Evolutionary conservation across 1,140 invertebrate species (phyloP), one percentile per base, ranked within the genome.

Genomic region (Apocrypta bakeri): DNA sequence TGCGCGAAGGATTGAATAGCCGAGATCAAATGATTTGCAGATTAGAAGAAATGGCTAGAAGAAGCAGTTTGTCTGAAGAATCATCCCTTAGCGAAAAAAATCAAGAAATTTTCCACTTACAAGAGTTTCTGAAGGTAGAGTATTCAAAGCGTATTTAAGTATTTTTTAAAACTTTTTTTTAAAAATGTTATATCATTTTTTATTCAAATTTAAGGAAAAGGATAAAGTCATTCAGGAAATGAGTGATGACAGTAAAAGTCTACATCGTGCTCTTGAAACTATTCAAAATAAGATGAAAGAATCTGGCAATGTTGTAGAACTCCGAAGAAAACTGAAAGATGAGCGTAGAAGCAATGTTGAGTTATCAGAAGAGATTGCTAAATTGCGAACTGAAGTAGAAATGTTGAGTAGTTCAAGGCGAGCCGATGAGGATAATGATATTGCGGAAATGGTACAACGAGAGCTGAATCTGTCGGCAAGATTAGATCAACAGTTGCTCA

Each of bases 391-490:
- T 1, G 78, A 84, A 66, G 29, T 83, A 0, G 82, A 83, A 56
- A 83, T 83, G 77, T n/a, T 83, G 14, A 69, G 63, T 27, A 29
- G 9, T 25, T 33, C 69, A 61, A 69, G 66, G 31, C 56, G 82
- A 21, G 81, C 40, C 8, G 86, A 88, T 72, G 87, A 90, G 7
- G 88, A 87, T 21, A 83, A 88, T 42, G 91, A 93, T 0, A 92
- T 95, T 2, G 93, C 94, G 72, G 94, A 94, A 72, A 93, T 94
- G 79, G 91, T 95, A 3, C 93, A 94, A 40, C 91, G 93, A 74
- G 94, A 95, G 84, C 82, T 95, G 0, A 92, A 95, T 87, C 91
- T 94, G 69, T 94, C 94, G 0, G 93, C 92, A 0, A 91, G 92
- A 81, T 87, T 95, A 9, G 94, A 95, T 86, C 92, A 92, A 2